Percentiles rank a stretch among this genome's conserved stretches.
phyloP scores from a whole-genome alignment of 2,113 vertebrate genomes.

The Ochotona curzoniae region DNA sequence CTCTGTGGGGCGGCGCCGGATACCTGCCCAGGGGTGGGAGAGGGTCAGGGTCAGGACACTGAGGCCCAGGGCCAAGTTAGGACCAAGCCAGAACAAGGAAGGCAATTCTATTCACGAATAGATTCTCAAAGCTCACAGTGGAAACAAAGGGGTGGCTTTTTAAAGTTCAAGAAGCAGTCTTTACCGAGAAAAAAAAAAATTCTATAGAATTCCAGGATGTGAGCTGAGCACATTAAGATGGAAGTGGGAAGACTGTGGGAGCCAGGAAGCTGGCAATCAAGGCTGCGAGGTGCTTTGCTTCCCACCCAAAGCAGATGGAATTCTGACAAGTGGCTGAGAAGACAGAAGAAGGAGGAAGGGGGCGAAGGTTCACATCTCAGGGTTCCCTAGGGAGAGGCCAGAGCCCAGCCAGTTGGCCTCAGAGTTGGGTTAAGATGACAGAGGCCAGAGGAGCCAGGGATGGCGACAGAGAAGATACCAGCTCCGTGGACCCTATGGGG shows the following conservation, averaged over 20 bases:
- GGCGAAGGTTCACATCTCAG: neutral
- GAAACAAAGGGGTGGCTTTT: neutral
- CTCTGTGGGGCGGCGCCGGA: conserved; percentile 83
- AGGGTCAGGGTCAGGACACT: neutral
- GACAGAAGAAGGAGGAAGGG: neutral
- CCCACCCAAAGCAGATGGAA: neutral
- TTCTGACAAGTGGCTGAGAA: neutral
- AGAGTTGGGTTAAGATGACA: neutral
- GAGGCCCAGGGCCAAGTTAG: neutral
- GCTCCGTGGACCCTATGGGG: neutral
- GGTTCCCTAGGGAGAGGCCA: neutral
- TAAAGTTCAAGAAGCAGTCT: conserved; percentile 11
- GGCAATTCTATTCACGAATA: neutral
- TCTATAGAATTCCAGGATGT: neutral
- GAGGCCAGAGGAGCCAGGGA: neutral
- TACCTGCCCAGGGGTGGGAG: conserved; percentile 72
- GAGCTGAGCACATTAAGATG: neutral
- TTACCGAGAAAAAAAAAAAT: neutral
- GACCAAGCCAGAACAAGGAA: neutral
- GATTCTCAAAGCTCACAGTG: neutral
- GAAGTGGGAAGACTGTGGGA: neutral
- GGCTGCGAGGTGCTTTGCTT: neutral
- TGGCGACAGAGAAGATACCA: neutral
- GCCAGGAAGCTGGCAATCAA: neutral
- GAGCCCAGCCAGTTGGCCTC: neutral